Base-by-base conservation (phyloP, 2,797 vertebrate genomes). In the Galaxias olidus region DNA sequence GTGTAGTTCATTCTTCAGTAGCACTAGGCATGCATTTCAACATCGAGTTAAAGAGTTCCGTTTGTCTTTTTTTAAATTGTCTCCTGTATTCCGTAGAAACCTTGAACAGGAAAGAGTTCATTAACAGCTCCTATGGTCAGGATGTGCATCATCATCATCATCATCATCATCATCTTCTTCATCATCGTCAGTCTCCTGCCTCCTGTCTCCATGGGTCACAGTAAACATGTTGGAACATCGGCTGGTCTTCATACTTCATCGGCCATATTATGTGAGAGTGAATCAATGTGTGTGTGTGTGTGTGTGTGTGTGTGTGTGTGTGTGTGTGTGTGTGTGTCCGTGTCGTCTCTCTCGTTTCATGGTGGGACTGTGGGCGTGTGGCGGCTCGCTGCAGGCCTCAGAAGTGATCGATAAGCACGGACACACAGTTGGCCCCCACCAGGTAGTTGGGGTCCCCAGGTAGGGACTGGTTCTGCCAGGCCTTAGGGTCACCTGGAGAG, bases 381-480 rank as follows among this genome's bases (percentile, higher is more conserved):
- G 76, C 76, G 87, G 75, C 82, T 86, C 75, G 84, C 85, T 84
- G 86, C 76, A 71, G 72, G 79, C 87, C 79, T 89, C 94, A 98
- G 87, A 99, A 98, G 93, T 98, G 96, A 91, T 98, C 97, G 80
- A 98, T 98, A 86, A 98, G 93, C 87, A 99, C 97, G 65, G 97
- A 99, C 58, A 99, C 97, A 84, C 97, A 99, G 92, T 99, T 99
- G 90, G 97, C 95, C 84, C 97, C 97, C 80, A 98, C 96, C 88
- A 98, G 92, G 86, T 98, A 98, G 93, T 99, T 98, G 73, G 97
- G 96, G 89, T 99, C 97, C 69, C 97, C 96, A 0, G 96, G 96
- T 89, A 99, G 93, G 85, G 95, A 95, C 88, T 98, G 98, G 92
- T 99, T 98, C 91, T 98, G 97, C 97, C 96, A 99, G 87, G 93